phyloP scores from a whole-genome alignment of 2,888 invertebrate species.

The Nomada lathburiana region DNA sequence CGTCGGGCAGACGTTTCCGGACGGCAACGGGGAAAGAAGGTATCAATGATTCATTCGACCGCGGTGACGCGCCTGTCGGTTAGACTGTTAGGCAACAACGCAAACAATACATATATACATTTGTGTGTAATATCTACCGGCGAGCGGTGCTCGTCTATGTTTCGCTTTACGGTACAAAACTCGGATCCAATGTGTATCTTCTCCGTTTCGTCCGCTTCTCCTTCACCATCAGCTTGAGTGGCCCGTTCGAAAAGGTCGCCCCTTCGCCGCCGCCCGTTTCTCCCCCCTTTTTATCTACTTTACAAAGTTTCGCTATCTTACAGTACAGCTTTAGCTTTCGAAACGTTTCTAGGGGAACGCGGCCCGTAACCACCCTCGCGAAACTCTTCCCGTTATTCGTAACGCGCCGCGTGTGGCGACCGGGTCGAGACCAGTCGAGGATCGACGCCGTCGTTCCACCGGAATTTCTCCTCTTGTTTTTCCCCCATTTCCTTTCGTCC shows the following conservation, averaged over 20 bases:
- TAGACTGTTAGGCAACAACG: slow-evolving; percentile 75
- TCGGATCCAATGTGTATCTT: slow-evolving; percentile 69
- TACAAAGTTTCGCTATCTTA: slow-evolving; percentile 47
- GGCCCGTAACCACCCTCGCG: background rate
- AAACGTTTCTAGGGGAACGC: slow-evolving; percentile 54
- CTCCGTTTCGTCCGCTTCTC: background rate
- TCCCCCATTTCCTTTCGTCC: no score
- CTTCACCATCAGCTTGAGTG: background rate
- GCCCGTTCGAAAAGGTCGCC: background rate
- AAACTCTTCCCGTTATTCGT: background rate
- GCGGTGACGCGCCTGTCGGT: slow-evolving; percentile 61
- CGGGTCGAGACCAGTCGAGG: background rate
- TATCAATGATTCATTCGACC: slow-evolving; percentile 20
- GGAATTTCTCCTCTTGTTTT: background rate
- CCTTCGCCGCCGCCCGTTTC: background rate
- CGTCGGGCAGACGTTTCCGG: slow-evolving; percentile 41
- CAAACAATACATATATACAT: slow-evolving; percentile 75
- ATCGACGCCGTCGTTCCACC: background rate
- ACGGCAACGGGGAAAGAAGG: slow-evolving; percentile 43
- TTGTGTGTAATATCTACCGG: slow-evolving; percentile 58
- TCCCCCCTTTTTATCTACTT: slow-evolving; percentile 25
- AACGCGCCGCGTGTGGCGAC: background rate
- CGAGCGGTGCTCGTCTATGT: slow-evolving; percentile 63
- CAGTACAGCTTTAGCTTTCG: slow-evolving; percentile 38
- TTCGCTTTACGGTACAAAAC: slow-evolving; percentile 73